These are phyloP conservation scores for Nephrocerus scutellatus DNA, from an alignment of 2,888 invertebrate genomes.

Conservation along the genomic window DNA sequence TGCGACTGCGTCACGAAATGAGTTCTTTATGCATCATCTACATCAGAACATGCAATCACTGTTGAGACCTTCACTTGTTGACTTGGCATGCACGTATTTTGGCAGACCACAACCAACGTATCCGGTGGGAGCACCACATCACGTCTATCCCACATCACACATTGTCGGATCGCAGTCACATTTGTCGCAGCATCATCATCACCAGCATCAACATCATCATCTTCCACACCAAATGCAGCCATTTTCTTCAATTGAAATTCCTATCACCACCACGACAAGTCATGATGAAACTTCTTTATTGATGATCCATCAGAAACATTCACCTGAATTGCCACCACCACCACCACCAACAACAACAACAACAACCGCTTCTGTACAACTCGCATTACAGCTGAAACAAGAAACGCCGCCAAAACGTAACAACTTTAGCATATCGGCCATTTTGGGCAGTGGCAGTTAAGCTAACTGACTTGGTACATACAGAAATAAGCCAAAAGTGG, in stretches of 20 bases:
- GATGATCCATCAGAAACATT: no score
- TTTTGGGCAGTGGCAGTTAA: constrained; percentile 35
- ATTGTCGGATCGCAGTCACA: background rate
- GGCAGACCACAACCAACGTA: constrained; percentile 34
- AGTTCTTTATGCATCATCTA: constrained; percentile 40
- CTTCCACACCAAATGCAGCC: no score
- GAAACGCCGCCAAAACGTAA: constrained; percentile 32
- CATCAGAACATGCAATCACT: constrained; percentile 44
- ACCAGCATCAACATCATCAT: constrained; percentile 13
- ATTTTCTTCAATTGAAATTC: no score
- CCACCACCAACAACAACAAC: constrained; percentile 15
- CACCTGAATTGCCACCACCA: constrained; percentile 25
- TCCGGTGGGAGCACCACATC: no score
- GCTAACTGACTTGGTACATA: no score
- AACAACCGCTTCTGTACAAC: no score
- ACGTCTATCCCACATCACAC: no score
- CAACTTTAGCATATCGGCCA: constrained; percentile 46
- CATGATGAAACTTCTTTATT: no score
- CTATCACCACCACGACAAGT: no score
- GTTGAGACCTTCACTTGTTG: constrained; percentile 42
- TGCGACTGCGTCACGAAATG: constrained; percentile 2
- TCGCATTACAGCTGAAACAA: constrained; percentile 15
- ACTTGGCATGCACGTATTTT: constrained; percentile 45
- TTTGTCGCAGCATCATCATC: constrained; percentile 13
- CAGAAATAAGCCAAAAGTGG: no score